These are phyloP conservation scores for Rhopalosiphum maidis DNA, from an alignment of 1,140 invertebrate genomes.

Conservation along the genomic window DNA sequence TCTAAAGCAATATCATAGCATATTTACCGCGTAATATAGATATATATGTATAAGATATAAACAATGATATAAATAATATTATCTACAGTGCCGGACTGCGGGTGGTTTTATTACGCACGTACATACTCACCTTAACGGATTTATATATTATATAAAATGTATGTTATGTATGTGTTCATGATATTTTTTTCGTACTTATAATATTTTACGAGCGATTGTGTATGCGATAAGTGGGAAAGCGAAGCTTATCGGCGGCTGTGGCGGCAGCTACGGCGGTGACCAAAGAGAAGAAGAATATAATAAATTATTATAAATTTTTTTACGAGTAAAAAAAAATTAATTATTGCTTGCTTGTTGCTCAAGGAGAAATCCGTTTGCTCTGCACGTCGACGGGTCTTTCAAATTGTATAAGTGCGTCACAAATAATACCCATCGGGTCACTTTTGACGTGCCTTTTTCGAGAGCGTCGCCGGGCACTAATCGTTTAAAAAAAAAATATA, in stretches of 20 bases:
- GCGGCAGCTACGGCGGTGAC: neutral
- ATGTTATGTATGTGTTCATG: neutral
- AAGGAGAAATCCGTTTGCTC: neutral
- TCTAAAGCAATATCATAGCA: neutral
- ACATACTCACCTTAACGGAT: neutral
- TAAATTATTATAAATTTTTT: neutral
- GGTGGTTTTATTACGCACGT: neutral
- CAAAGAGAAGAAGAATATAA: neutral
- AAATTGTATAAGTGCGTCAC: neutral
- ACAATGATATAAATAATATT: neutral
- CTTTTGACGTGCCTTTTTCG: neutral
- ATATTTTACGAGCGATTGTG: constrained; percentile 13
- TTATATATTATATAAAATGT: neutral
- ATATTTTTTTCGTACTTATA: constrained; percentile 12
- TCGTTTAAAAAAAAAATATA: constrained; percentile 1
- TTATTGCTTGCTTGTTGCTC: neutral
- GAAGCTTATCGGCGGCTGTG: neutral
- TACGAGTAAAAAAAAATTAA: neutral
- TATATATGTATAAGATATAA: too few species aligned
- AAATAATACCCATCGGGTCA: neutral
- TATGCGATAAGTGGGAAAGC: neutral
- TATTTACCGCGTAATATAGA: too few species aligned
- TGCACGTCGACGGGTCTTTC: too few species aligned
- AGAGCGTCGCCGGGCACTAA: neutral
- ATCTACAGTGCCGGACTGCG: neutral